Base-by-base conservation (phyloP, 2,113 vertebrate species). In the Antigone vipio region DNA sequence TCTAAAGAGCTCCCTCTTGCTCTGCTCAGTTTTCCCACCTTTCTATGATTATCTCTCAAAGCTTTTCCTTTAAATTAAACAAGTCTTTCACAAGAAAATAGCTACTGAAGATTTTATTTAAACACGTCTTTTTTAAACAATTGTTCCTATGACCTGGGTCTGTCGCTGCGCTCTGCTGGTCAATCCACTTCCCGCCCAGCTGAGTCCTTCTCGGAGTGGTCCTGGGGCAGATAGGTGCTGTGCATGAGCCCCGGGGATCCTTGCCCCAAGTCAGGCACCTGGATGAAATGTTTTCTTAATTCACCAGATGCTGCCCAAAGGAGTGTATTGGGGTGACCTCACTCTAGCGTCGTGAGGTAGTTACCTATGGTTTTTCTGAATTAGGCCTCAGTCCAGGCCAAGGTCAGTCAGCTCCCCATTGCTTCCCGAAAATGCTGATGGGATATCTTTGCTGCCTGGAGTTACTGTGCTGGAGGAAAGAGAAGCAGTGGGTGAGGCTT, bases 101-200 rank as follows among this genome's bases (percentile, higher is more conserved):
- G 2, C 27, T 56, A 23, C 18, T 32, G 8, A 71, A 63, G 21
- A 8, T 50, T 82, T 80, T 59, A 49, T 71, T 69, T 60, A 7
- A 32, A 55, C 19, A 2, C 0, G 18, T 1, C 12, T 38, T 32
- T 32, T 44, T 50, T 6, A 26, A 80, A 47, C 3, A 14, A 5
- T 64, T 45, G 4, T 27, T 85, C 12, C 10, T 45, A 27, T 1
- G 3, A 58, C 7, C 56, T 66, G 56, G 7, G 4, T 55, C 44
- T 75, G 42, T 15, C 3, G 1, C 34, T 79, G n/a, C 0, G 0
- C 9, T 81, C 5, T 79, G 17, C 24, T 1, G 6, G n/a, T 1
- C 3, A 77, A n/a, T 22, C 10, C 27, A 26, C 11, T 50, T 74
- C 50, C 29, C 66, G 32, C 21, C 19, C 16, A 2, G 2, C 6